Evolutionary conservation across 1,140 invertebrate species (phyloP).

Genomic region (Cydia pomonella): DNA sequence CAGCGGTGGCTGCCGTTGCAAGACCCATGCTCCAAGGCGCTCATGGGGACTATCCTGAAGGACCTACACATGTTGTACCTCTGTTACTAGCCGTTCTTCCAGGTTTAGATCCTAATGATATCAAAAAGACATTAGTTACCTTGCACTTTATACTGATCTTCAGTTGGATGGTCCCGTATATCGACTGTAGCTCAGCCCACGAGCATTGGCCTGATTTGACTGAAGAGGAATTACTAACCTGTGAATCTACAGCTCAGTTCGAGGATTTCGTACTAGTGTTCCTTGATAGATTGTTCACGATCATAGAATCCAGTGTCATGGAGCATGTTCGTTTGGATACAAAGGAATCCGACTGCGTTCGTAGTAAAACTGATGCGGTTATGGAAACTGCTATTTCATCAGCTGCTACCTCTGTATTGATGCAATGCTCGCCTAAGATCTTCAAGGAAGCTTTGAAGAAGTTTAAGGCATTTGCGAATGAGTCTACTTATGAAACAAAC

Average conservation of each 20-base stretch:
- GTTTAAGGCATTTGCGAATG: conserved; percentile 86
- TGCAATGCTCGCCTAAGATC: conserved; percentile 78
- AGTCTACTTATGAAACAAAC: conserved; percentile 89
- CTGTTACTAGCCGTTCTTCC: conserved; percentile 90
- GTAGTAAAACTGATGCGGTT: conserved; percentile 86
- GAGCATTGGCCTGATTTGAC: conserved; percentile 85
- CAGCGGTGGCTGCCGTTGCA: conserved; percentile 86
- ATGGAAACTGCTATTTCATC: conserved; percentile 86
- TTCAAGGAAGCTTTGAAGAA: conserved; percentile 88
- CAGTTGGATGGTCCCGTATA: conserved; percentile 88
- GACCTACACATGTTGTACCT: conserved; percentile 90
- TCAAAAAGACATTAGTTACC: conserved; percentile 90
- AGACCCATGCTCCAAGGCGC: conserved; percentile 86
- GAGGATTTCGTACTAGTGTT: conserved; percentile 93
- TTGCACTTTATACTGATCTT: conserved; percentile 91
- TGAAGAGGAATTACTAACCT: conserved; percentile 88
- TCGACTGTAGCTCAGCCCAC: conserved; percentile 90
- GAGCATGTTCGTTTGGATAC: conserved; percentile 85
- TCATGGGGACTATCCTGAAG: conserved; percentile 85
- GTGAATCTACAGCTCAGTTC: conserved; percentile 90
- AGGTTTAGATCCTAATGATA: conserved; percentile 95
- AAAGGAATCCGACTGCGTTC: conserved; percentile 80
- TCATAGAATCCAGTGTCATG: conserved; percentile 88
- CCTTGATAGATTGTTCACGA: conserved; percentile 87
- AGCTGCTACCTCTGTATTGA: conserved; percentile 84